Base-by-base conservation (phyloP, 2,113 vertebrate genomes). In the Clarias macrocephalus region DNA sequence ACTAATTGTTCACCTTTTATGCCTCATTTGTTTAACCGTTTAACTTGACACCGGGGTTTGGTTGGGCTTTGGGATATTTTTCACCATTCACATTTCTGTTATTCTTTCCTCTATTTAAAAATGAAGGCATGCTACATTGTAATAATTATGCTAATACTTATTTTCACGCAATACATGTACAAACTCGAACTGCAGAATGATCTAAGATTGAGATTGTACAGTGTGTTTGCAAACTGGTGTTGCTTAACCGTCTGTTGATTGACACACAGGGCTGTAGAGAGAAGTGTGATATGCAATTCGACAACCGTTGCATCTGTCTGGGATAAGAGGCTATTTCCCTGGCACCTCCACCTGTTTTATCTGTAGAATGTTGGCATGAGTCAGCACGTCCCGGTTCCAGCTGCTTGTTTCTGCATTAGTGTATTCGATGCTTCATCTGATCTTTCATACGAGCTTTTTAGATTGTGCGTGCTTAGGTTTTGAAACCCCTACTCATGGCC, bases 261-360 rank as follows among this genome's bases (percentile, higher is more conserved):
- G 48, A 48, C 87, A 79, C 75, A 68, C 77, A 80, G 66, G 84
- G 57, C 76, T 54, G 13, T n/a, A n/a, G 12, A 76, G 65, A 60
- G 19, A 63, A 62, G 68, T 66, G 83, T 76, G 80, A 89, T 83
- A n/a, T 59, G 63, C 80, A 90, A 88, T 87, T 65, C 66, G 77
- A 72, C 68, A 76, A 77, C 72, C 52, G 63, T 73, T 65, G 2
- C 28, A 25, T 73, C 81, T 87, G 16, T 76, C 83, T 66, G 60
- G 5, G 16, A 10, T 33, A 25, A 25, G 33, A 15, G 83, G 30
- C 25, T 16, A 48, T 52, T 28, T 52, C 16, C 42, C 73, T 0
- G 42, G 52, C n/a, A 54, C 73, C 28, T 19, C 57, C 25, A 13
- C 25, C 56, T 59, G 54, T 60, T 57, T 60, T 48, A 85, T 76